Evolutionary conservation across 1,140 invertebrate species (phyloP), one percentile per base, ranked within the genome.

Genomic region (Uloborus diversus): DNA sequence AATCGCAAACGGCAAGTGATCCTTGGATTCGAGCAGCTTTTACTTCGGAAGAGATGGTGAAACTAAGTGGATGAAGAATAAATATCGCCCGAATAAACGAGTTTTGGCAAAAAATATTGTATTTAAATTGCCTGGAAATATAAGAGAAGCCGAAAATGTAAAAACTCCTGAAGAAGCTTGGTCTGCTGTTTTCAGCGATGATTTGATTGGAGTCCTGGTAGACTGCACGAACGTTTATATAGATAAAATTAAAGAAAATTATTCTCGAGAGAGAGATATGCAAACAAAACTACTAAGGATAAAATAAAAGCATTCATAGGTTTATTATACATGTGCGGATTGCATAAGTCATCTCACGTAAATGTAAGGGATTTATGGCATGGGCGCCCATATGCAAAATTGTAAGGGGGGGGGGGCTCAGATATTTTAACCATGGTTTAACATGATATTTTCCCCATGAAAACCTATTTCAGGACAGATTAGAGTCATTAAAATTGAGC

Each of bases 291-390:
- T 25, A 1, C 11, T 11, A 2, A 25, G 4, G 49, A 81, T 25
- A 37, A 75, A 20, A 53, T 70, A 32, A n/a, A 11, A 20, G 32
- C 5, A 9, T 30, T 62, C 11, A 4, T 61, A 28, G 37, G 70
- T 23, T 20, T 75, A 5, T 33, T 62, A 30, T 51, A 62, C 51
- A 28, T 70, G 1, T 7, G 20, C 42, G 49, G 66, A 28, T 14
- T 75, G 14, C 35, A 62, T 37, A 75, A 75, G 62, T 75, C 59
- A 53, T 75, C 70, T n/a, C 7, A 23, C 4, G 25, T 62, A 9
- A 30, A 25, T 62, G 27, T 49, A 1, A 9, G 2, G 23, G 57
- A 75, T 51, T 33, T 75, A n/a, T n/a, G n/a, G n/a, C n/a, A n/a
- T n/a, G n/a, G n/a, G n/a, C n/a, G n/a, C n/a, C n/a, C n/a, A n/a